phyloP scores from a whole-genome alignment of 2,888 invertebrate species.

The Phrixothrix hirtus region DNA sequence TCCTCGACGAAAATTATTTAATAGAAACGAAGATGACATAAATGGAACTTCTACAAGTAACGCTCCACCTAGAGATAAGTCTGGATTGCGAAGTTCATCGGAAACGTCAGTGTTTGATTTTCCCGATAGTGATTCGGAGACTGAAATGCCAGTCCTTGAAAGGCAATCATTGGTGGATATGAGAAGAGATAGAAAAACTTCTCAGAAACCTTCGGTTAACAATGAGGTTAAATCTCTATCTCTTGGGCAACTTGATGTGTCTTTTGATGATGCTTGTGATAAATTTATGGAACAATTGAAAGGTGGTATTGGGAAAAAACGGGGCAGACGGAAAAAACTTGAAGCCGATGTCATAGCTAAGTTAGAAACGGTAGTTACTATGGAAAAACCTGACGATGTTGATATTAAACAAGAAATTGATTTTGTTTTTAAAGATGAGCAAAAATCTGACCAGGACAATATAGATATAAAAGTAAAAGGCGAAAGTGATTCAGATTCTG shows the following conservation, averaged over 20 bases:
- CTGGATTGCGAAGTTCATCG: constrained; percentile 62
- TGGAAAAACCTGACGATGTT: constrained; percentile 42
- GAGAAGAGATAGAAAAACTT: constrained; percentile 61
- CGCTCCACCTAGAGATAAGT: constrained; percentile 55
- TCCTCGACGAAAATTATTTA: constrained; percentile 61
- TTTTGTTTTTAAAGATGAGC: constrained; percentile 21
- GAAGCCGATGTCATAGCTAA: constrained; percentile 45
- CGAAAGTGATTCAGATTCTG: constrained; percentile 43
- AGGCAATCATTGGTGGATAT: constrained; percentile 70
- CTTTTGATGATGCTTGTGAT: constrained; percentile 75
- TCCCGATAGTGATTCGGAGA: constrained; percentile 66
- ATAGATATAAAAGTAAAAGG: constrained; percentile 29
- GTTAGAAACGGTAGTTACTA: constrained; percentile 45
- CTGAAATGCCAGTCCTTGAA: constrained; percentile 64
- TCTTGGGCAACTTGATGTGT: too few species aligned
- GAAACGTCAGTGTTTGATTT: constrained; percentile 69
- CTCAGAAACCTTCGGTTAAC: constrained; percentile 62
- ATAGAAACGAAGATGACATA: constrained; percentile 62
- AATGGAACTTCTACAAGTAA: constrained; percentile 44
- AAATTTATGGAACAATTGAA: constrained; percentile 77
- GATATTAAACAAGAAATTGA: constrained; percentile 31
- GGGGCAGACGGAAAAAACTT: constrained; percentile 59
- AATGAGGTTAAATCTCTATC: too few species aligned
- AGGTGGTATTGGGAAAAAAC: constrained; percentile 63
- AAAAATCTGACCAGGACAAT: constrained; percentile 24